phyloP scores from a whole-genome alignment of 2,797 vertebrate species.

The Scolopax bukidnonensis region DNA sequence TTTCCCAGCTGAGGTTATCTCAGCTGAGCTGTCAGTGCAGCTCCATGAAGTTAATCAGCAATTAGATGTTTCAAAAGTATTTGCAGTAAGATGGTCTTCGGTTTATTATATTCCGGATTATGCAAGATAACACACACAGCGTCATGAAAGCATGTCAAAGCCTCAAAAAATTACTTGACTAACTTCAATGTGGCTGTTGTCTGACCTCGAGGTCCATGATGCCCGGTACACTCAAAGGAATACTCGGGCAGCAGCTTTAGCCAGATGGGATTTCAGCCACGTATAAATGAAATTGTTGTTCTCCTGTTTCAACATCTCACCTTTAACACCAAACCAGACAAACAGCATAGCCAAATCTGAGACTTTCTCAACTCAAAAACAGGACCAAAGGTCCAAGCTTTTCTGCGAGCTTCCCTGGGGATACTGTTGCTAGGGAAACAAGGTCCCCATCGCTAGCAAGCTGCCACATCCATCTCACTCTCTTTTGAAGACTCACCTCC shows the following conservation, averaged over 20 bases:
- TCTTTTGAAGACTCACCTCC: background rate
- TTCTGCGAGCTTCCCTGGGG: background rate
- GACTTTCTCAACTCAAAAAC: background rate
- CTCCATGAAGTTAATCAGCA: background rate
- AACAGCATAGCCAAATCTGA: background rate
- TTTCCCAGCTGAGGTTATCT: background rate
- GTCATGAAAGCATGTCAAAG: background rate
- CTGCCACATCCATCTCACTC: background rate
- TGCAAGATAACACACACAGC: background rate
- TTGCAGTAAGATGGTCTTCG: background rate
- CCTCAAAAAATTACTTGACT: background rate
- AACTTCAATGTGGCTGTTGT: background rate
- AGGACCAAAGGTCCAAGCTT: background rate
- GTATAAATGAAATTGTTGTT: background rate
- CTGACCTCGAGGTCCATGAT: background rate
- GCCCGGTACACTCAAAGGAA: background rate
- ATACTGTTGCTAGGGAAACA: conserved; percentile 8
- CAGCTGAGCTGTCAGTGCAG: background rate
- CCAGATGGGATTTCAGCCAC: background rate
- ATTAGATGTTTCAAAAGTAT: background rate
- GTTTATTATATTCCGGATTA: background rate
- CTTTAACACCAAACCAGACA: background rate
- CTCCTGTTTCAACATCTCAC: background rate
- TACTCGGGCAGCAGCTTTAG: background rate
- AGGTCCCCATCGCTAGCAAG: background rate